Conservation (phyloP, 2,888 invertebrate genomes). For the Cosmia trapezina region DNA sequence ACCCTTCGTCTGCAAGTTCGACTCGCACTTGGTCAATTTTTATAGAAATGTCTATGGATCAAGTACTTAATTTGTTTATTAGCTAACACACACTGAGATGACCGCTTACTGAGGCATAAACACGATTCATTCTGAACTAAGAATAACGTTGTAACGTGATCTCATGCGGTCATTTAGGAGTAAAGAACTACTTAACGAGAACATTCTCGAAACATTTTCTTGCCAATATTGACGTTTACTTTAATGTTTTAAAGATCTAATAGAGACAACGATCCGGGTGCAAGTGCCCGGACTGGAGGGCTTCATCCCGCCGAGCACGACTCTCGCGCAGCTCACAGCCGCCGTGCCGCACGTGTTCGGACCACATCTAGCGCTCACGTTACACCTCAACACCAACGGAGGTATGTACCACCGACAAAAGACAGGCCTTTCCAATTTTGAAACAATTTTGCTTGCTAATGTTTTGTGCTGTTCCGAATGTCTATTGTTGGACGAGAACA, state of each 20-base stretch:
- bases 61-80: too few relatives aligned
- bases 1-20: too few relatives aligned
- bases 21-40: too few relatives aligned
- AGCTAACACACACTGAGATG: neutral
- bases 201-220: neutral
- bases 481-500: too few relatives aligned
- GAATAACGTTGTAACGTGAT: neutral
- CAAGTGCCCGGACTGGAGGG: constrained; percentile 83
- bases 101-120: neutral
- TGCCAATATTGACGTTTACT: neutral
- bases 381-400: constrained; percentile 76
- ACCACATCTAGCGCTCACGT: constrained; percentile 83
- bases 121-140: neutral
- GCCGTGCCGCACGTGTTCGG: constrained; percentile 84
- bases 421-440: too few relatives aligned
- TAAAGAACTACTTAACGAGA: neutral
- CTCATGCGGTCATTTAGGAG: neutral
- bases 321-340: constrained; percentile 82
- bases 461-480: too few relatives aligned
- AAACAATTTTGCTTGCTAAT: too few relatives aligned
- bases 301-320: constrained; percentile 80
- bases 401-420: constrained; percentile 59
- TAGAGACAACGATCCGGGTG: constrained; percentile 81
- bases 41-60: neutral
- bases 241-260: constrained; percentile 70